Evolutionary conservation across 1,140 invertebrate species (phyloP), one percentile per base, ranked within the genome.

Genomic region (Drosophila truncata): DNA sequence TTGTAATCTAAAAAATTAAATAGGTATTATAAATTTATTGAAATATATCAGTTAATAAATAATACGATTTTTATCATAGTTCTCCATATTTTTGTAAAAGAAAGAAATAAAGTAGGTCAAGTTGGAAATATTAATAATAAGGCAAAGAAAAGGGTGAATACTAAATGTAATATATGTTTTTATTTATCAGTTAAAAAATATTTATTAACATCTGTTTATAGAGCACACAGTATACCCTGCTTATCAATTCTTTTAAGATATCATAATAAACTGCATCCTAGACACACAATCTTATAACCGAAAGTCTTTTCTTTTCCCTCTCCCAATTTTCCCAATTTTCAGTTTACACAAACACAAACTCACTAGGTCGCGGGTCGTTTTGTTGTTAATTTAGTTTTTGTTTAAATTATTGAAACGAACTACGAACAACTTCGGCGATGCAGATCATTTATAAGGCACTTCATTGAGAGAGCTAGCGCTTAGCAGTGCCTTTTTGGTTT

Each of bases 381-480:
- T 49, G 58, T 66, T 78, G 67, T 37, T 72, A 46, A 61, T 73
- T 72, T 72, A 14, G 54, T 61, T 57, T 82, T 88, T 87, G 83
- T 87, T 88, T 88, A 88, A 82, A 80, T 80, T 83, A 83, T 80
- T 61, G 63, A 83, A 83, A 88, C 67, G 77, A 77, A 62, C 80
- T 70, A 80, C 52, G 46, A 71, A 77, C 58, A 79, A 61, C 39
- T 37, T 47, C 54, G 64, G 59, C 78, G 63, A 55, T 80, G 80
- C 59, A 84, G 83, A 83, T 87, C 82, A 87, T 88, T 84, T 88
- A 87, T 87, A 87, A 83, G 82, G 47, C 80, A 80, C 80, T 87
- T 88, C 80, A 80, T 71, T 57, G 42, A 35, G 62, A 18, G 62
- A 35, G 31, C 61, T 44, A 33, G 18, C 57, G 47, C n/a, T 47